Evolutionary conservation across 2,113 vertebrate genomes (phyloP).

Genomic region (Narcine bancroftii): DNA sequence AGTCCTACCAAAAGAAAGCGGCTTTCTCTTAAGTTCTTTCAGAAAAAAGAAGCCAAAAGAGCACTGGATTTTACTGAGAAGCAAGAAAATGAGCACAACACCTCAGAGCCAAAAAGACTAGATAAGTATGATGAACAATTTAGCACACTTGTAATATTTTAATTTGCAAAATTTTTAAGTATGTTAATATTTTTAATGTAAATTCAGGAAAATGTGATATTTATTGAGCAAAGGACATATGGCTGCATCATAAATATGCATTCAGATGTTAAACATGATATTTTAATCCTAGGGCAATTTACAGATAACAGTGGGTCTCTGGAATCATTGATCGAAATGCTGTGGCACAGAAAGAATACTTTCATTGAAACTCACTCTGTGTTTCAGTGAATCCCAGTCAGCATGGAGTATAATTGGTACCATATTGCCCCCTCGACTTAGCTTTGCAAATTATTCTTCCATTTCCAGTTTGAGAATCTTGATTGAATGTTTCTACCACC

Average conservation of each 20-base stretch:
- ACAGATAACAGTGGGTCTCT: background rate
- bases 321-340: background rate
- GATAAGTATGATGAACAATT: constrained; percentile 59
- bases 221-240: background rate
- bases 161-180: too few species aligned
- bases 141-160: too few species aligned
- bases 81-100: constrained; percentile 59
- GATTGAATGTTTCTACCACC: too few species aligned
- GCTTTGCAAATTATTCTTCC: too few species aligned
- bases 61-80: constrained; percentile 81
- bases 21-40: constrained; percentile 88
- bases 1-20: constrained; percentile 78
- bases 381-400: too few species aligned
- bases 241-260: background rate
- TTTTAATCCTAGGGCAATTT: background rate
- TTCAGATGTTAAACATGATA: background rate
- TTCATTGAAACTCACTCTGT: too few species aligned
- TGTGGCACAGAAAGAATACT: too few species aligned
- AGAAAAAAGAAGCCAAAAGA: constrained; percentile 88
- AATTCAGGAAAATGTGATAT: background rate
- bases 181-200: background rate
- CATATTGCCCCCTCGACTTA: too few species aligned
- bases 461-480: too few species aligned
- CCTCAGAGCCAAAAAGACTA: constrained; percentile 54
- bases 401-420: too few species aligned